phyloP scores from a whole-genome alignment of 2,113 vertebrate genomes.

The Phalacrocorax carbo region DNA sequence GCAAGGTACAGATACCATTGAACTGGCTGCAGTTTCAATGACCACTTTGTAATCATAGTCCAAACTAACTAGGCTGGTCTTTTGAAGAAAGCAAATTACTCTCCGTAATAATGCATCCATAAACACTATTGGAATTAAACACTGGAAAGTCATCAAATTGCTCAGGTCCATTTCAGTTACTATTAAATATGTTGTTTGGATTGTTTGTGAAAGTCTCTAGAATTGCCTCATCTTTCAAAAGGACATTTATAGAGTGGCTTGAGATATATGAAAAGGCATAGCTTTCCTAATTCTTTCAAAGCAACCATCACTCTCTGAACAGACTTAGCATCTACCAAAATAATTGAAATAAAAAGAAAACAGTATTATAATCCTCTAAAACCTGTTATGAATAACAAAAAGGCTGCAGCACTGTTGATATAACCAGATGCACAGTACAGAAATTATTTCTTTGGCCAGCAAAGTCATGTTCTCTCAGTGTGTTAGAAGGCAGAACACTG shows the following conservation, averaged over 20 bases:
- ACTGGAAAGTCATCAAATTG: neutral
- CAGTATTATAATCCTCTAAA: neutral
- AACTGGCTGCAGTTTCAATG: neutral
- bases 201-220: neutral
- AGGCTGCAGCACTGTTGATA: neutral
- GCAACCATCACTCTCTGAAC: neutral
- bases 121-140: neutral
- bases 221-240: constrained; percentile 17
- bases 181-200: neutral
- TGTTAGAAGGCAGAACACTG: neutral
- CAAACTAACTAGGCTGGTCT: neutral
- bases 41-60: neutral
- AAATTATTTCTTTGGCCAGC: neutral
- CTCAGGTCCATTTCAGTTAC: neutral
- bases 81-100: neutral
- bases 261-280: neutral
- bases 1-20: neutral
- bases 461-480: neutral
- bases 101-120: neutral
- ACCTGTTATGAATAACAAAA: neutral
- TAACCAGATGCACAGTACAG: neutral
- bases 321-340: neutral
- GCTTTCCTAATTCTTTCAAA: neutral
- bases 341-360: constrained; percentile 1
- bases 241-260: neutral